phyloP scores from a whole-genome alignment of 2,888 invertebrate genomes.

The Trimorus sp. region DNA sequence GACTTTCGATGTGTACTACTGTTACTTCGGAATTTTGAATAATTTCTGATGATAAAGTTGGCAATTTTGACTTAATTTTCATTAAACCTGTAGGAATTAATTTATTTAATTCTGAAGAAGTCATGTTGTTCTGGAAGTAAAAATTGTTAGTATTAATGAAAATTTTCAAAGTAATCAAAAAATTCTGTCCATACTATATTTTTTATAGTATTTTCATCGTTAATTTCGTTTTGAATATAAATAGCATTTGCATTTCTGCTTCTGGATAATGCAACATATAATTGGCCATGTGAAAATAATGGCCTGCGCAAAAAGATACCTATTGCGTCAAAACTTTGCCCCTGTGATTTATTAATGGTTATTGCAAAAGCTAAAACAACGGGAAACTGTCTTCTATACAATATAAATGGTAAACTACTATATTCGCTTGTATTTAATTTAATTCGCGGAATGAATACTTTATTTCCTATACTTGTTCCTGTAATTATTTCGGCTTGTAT shows the following conservation, averaged over 20 bases:
- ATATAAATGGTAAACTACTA: constrained; percentile 12
- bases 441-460: constrained; percentile 20
- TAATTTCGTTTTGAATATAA: constrained; percentile 4
- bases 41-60: background rate
- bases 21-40: background rate
- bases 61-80: background rate
- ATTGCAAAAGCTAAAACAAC: constrained; percentile 20
- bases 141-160: background rate
- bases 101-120: background rate
- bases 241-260: constrained; percentile 7
- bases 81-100: background rate
- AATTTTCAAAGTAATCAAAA: background rate
- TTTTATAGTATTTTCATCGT: background rate
- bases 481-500: constrained; percentile 23
- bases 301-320: constrained; percentile 8
- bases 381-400: constrained; percentile 28
- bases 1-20: background rate
- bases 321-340: constrained; percentile 13
- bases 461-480: constrained; percentile 6
- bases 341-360: constrained; percentile 26
- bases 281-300: constrained; percentile 23
- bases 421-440: constrained; percentile 21
- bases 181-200: constrained; percentile 15
- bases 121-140: background rate
- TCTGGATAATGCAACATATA: constrained; percentile 21